Conservation (phyloP, 2,113 vertebrate species). For the Silurus asotus region DNA sequence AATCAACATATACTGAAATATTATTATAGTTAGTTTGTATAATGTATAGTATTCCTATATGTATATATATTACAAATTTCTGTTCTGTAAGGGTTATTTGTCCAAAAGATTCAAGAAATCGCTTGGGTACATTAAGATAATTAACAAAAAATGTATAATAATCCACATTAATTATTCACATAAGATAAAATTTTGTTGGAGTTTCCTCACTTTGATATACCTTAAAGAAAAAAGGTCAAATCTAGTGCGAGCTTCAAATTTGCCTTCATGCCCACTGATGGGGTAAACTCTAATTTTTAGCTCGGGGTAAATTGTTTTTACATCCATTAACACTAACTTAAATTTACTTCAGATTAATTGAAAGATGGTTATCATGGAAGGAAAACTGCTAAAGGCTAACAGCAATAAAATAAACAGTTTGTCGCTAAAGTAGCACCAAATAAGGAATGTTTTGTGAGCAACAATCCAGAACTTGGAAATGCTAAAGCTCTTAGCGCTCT, state of each 20-base stretch:
- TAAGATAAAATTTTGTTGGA: too few relatives aligned
- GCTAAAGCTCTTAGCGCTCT: background rate
- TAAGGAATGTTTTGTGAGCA: background rate
- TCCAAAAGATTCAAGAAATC: too few relatives aligned
- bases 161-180: too few relatives aligned
- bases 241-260: background rate
- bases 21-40: too few relatives aligned
- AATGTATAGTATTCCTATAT: too few relatives aligned
- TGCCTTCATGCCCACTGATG: background rate
- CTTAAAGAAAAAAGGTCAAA: background rate
- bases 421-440: background rate
- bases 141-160: too few relatives aligned
- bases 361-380: background rate
- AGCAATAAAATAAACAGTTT: background rate
- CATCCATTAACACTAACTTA: constrained; percentile 13
- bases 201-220: background rate
- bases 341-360: background rate
- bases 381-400: background rate
- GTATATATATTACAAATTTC: too few relatives aligned
- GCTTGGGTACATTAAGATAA: too few relatives aligned
- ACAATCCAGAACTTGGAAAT: background rate
- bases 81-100: too few relatives aligned
- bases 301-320: background rate
- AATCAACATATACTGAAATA: too few relatives aligned
- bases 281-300: background rate